A percentile compares a stretch with the other conserved stretches of the same genome.
Conservation (phyloP, 2,113 vertebrate genomes). For the Eonycteris spelaea region DNA sequence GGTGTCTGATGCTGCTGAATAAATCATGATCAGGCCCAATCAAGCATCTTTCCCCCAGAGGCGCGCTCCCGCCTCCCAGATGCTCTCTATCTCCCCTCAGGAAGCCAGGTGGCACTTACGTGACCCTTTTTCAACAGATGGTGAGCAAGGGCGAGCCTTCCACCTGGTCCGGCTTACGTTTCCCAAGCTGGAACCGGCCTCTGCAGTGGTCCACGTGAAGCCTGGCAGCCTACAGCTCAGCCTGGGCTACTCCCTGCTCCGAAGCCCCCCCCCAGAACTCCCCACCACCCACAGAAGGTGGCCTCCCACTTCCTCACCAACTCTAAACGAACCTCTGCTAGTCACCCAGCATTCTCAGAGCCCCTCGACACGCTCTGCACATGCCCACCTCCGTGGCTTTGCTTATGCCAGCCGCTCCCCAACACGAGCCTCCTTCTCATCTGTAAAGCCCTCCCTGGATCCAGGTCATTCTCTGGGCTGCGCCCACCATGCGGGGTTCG, state of each 20-base stretch:
- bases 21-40: constrained; percentile 36
- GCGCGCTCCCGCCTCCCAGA: constrained; percentile 29
- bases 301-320: not conserved
- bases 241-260: fast-evolving
- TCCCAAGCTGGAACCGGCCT: not conserved
- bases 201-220: fast-evolving
- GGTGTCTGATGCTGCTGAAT: constrained; percentile 64
- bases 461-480: fast-evolving
- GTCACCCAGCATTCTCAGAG: not conserved
- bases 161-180: constrained; percentile 41
- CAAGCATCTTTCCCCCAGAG: not conserved
- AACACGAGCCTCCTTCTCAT: not conserved
- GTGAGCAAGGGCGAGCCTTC: not conserved
- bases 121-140: constrained; percentile 55
- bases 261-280: not conserved
- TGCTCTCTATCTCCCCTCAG: constrained; percentile 46
- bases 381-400: fast-evolving
- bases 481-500: not conserved
- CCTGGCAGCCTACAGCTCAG: not conserved
- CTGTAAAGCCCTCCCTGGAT: not conserved
- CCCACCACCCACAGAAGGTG: not conserved
- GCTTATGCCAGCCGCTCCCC: not conserved
- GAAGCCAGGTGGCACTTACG: constrained; percentile 35
- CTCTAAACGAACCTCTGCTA: not conserved
- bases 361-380: fast-evolving